Percentiles rank a stretch among this genome's conserved stretches.
Conservation (phyloP, 2,888 invertebrate genomes). For the Marasmarcha lunaedactyla region DNA sequence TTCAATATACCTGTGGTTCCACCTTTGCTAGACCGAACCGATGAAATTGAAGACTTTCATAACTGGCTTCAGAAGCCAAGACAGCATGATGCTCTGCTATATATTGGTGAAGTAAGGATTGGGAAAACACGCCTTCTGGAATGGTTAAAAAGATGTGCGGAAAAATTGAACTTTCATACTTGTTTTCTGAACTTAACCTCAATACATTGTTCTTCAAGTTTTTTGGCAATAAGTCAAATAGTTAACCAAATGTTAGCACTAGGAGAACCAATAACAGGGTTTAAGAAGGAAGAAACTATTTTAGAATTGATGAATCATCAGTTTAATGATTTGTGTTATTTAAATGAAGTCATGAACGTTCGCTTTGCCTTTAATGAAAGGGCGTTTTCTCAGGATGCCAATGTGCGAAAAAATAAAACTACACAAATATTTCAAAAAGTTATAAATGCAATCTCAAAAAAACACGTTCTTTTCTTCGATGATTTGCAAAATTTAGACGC, state of each 20-base stretch:
- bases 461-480: slow-evolving; percentile 52
- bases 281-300: slow-evolving; percentile 52
- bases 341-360: slow-evolving; percentile 64
- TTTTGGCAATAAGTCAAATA: slow-evolving; percentile 52
- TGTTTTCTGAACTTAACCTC: slow-evolving; percentile 38
- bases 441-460: slow-evolving; percentile 32
- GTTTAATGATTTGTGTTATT: slow-evolving; percentile 60
- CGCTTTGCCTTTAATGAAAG: slow-evolving; percentile 58
- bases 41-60: slow-evolving; percentile 57
- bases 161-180: slow-evolving; percentile 28
- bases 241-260: slow-evolving; percentile 45
- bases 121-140: slow-evolving; percentile 72
- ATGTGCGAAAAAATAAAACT: slow-evolving; percentile 40
- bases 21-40: slow-evolving; percentile 54
- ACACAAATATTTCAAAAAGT: slow-evolving; percentile 43
- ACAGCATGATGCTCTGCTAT: slow-evolving; percentile 64
- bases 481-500: slow-evolving; percentile 61
- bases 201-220: slow-evolving; percentile 50
- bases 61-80: slow-evolving; percentile 31
- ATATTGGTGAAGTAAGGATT: slow-evolving; percentile 65
- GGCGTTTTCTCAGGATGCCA: slow-evolving; percentile 38
- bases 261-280: slow-evolving; percentile 40
- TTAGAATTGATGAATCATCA: slow-evolving; percentile 32
- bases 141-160: slow-evolving; percentile 48
- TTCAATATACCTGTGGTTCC: slow-evolving; percentile 50